Evolutionary conservation across 2,888 invertebrate species (phyloP).

Genomic region (Amphiduros pacificus): DNA sequence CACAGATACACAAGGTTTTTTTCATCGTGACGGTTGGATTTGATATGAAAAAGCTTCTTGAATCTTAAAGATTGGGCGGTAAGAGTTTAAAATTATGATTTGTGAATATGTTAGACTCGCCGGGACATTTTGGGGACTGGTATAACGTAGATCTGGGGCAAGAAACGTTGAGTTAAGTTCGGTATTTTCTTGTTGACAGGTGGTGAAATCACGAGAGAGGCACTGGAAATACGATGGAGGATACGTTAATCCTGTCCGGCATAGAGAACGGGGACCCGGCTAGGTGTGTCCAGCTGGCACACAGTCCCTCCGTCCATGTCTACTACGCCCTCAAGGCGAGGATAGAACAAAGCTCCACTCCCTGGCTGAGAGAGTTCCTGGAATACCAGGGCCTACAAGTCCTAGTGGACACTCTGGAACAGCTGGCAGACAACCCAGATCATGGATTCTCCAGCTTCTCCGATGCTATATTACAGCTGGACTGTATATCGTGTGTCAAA

Average conservation of each 20-base stretch:
- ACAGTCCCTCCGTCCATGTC: conserved; percentile 41
- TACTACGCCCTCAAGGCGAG: conserved; percentile 44
- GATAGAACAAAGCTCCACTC: conserved; percentile 43
- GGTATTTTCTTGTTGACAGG: no score
- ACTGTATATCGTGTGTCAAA: conserved; percentile 60
- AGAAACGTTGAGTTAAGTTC: no score
- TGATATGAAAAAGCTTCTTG: no score
- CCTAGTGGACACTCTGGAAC: conserved; percentile 58
- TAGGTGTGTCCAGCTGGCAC: conserved; percentile 42
- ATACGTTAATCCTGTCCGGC: background rate
- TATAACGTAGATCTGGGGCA: no score
- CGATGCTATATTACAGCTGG: conserved; percentile 60
- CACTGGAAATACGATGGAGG: no score
- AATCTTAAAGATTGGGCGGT: no score
- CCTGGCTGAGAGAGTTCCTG: conserved; percentile 61
- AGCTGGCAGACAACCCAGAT: conserved; percentile 39
- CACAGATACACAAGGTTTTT: no score
- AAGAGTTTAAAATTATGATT: no score
- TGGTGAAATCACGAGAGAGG: no score
- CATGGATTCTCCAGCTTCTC: conserved; percentile 51
- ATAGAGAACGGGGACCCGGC: background rate
- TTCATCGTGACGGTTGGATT: no score
- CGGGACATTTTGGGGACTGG: no score
- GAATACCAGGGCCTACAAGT: conserved; percentile 59
- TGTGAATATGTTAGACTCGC: no score